Conservation (phyloP, 1,140 invertebrate genomes). For the Nephotettix cincticeps region DNA sequence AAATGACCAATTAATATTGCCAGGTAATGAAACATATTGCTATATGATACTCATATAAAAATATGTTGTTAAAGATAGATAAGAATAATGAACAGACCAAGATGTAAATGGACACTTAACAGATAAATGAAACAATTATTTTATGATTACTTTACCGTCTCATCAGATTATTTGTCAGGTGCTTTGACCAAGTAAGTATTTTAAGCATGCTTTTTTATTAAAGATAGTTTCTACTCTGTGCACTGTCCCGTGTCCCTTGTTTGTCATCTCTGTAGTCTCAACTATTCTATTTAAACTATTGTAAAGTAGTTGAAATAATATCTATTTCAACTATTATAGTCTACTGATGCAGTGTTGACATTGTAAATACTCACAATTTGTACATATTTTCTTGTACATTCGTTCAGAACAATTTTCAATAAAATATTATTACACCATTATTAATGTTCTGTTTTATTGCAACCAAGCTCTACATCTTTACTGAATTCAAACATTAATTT, state of each 20-base stretch:
- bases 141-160: background rate
- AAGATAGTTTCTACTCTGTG: background rate
- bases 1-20: no score
- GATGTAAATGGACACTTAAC: no score
- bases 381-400: constrained; percentile 29
- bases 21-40: no score
- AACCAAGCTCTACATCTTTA: no score
- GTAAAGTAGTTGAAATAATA: background rate
- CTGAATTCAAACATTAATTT: no score
- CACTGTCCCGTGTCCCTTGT: background rate
- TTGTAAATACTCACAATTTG: constrained; percentile 26
- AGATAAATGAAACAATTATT: background rate
- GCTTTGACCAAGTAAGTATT: constrained; percentile 6
- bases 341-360: constrained; percentile 5
- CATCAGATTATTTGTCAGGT: background rate
- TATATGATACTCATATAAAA: no score
- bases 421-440: constrained; percentile 30
- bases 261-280: background rate
- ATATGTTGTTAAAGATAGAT: no score
- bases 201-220: background rate
- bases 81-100: no score
- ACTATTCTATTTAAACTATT: no score
- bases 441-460: background rate
- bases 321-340: constrained; percentile 3
- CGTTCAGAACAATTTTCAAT: constrained; percentile 25